phyloP scores from a whole-genome alignment of 2,113 vertebrate species.

The Psophia crepitans region DNA sequence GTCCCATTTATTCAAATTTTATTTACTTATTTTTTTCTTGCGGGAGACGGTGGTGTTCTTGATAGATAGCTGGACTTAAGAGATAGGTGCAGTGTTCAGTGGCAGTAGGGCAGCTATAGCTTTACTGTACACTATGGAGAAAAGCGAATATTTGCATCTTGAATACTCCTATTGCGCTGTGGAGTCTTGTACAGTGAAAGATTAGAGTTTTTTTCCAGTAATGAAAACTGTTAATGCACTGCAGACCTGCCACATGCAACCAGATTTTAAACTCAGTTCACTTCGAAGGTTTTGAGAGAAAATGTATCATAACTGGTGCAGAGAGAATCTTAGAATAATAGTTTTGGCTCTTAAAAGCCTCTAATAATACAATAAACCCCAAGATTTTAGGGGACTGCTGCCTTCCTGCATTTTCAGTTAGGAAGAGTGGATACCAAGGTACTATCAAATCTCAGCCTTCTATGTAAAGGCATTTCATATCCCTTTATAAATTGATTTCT shows the following conservation, averaged over 20 bases:
- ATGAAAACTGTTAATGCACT: not conserved
- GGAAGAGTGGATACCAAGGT: not conserved
- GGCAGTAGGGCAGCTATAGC: not conserved
- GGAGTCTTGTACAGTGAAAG: not conserved
- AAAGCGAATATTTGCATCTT: not conserved
- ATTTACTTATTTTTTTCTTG: not conserved
- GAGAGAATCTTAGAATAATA: not conserved
- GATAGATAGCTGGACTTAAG: not conserved
- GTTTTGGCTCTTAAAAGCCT: not conserved
- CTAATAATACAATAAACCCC: not conserved
- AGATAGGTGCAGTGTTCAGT: not conserved
- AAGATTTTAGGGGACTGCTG: not conserved
- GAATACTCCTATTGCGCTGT: not conserved
- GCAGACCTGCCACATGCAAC: not conserved
- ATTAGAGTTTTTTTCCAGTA: not conserved
- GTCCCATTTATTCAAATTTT: not conserved
- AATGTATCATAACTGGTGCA: not conserved
- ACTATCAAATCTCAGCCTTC: not conserved
- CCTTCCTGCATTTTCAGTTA: not conserved
- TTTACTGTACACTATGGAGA: not conserved
- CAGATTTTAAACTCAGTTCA: not conserved
- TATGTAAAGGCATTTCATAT: not conserved
- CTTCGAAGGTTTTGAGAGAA: not conserved
- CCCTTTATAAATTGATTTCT: not conserved
- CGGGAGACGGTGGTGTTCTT: not conserved